phyloP scores from a whole-genome alignment of 2,888 invertebrate genomes.

The Amiota communis region DNA sequence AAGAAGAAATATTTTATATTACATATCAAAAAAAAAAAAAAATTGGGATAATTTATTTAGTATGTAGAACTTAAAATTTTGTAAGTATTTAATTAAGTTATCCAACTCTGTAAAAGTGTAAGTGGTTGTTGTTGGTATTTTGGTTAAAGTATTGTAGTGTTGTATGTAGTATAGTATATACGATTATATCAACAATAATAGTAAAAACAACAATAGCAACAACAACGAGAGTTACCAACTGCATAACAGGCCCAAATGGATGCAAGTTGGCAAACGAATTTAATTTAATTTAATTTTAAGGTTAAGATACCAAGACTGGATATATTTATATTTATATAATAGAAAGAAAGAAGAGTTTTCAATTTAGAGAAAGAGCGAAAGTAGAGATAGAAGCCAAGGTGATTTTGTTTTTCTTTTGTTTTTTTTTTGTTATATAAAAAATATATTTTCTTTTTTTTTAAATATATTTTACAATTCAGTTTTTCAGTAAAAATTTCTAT shows the following conservation, averaged over 20 bases:
- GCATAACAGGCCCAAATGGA: slow-evolving; percentile 52
- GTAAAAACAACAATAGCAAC: slow-evolving; percentile 47
- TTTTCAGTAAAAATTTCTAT: slow-evolving; percentile 41
- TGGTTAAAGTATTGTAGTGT: slow-evolving; percentile 46
- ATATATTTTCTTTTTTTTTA: too few species aligned
- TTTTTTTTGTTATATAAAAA: not conserved
- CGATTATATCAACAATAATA: slow-evolving; percentile 15
- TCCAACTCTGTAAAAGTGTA: slow-evolving; percentile 12
- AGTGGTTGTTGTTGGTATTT: slow-evolving; percentile 36
- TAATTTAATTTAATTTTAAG: not conserved
- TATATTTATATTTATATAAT: slow-evolving; percentile 14
- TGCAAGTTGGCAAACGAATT: slow-evolving; percentile 26
- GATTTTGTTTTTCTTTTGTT: slow-evolving; percentile 1
- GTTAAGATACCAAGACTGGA: slow-evolving; percentile 40
- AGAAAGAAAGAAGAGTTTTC: not conserved
- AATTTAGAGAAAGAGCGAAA: slow-evolving; percentile 15
- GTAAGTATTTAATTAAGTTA: not conserved
- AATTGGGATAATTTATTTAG: too few species aligned
- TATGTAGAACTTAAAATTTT: too few species aligned
- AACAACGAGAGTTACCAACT: slow-evolving; percentile 56
- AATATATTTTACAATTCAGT: slow-evolving; percentile 32
- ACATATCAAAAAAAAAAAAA: not conserved
- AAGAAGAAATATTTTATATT: not conserved
- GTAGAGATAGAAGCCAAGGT: slow-evolving; percentile 33
- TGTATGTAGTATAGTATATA: too few species aligned